Evolutionary conservation across 2,888 invertebrate species (phyloP).

Genomic region (Dermolepida albohirtum): DNA sequence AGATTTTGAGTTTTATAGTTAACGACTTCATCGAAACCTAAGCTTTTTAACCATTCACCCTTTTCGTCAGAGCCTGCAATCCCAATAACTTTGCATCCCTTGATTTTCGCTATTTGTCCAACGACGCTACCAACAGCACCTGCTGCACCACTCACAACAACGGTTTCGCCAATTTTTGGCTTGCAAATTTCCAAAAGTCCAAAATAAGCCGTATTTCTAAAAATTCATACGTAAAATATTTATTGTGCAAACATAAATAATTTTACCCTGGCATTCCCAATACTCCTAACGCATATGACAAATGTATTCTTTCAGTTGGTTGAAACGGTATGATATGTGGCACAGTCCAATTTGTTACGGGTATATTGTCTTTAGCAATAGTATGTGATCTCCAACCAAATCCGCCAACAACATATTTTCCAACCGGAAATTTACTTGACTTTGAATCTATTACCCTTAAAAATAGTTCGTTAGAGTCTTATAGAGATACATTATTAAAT

Average conservation of each 20-base stretch:
- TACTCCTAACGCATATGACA: conserved; percentile 73
- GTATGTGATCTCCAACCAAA: conserved; percentile 79
- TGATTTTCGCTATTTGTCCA: conserved; percentile 82
- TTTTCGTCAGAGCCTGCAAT: conserved; percentile 80
- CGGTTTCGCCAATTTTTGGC: conserved; percentile 78
- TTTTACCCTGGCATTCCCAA: conserved; percentile 78
- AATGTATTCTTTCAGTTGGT: conserved; percentile 71
- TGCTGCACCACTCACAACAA: conserved; percentile 81
- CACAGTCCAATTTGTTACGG: not conserved
- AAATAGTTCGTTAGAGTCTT: conserved; percentile 43
- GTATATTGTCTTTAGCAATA: conserved; percentile 78
- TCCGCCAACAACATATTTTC: conserved; percentile 71
- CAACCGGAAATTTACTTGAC: conserved; percentile 73
- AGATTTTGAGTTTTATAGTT: conserved; percentile 77
- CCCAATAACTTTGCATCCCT: conserved; percentile 79
- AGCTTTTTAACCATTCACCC: conserved; percentile 75
- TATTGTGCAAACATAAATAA: not conserved
- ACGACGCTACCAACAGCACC: conserved; percentile 84
- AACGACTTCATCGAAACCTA: conserved; percentile 76
- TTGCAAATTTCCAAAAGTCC: conserved; percentile 78
- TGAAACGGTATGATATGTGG: conserved; percentile 59
- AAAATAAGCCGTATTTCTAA: conserved; percentile 80
- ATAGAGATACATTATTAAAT: not conserved
- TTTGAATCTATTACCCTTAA: conserved; percentile 76
- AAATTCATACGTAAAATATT: conserved; percentile 40